A percentile compares a stretch with the other conserved stretches of the same genome.
Conservation (phyloP, 1,140 invertebrate species). For the Potamilus streckersoni region DNA sequence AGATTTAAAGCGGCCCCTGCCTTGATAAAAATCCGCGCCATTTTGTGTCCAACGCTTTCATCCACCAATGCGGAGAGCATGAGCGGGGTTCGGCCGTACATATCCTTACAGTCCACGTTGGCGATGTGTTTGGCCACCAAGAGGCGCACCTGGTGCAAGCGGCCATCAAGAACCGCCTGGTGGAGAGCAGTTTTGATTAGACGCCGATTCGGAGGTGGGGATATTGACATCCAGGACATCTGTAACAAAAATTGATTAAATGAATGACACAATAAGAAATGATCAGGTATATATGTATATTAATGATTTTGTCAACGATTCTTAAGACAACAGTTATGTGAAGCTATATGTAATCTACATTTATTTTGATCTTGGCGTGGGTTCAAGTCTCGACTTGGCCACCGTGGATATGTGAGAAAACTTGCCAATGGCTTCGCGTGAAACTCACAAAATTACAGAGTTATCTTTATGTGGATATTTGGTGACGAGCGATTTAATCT, state of each 20-base stretch:
- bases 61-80: conserved; percentile 63
- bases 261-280: too few species aligned
- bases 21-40: conserved; percentile 56
- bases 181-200: conserved; percentile 65
- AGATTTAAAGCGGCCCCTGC: conserved; percentile 52
- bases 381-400: too few species aligned
- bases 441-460: too few species aligned
- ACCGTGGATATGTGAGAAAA: too few species aligned
- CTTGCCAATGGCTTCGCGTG: too few species aligned
- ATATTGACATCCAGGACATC: conserved; percentile 25
- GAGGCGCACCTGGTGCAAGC: conserved; percentile 62
- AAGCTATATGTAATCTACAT: too few species aligned
- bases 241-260: conserved; percentile 5
- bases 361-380: too few species aligned
- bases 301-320: too few species aligned
- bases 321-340: too few species aligned
- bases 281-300: too few species aligned
- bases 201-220: conserved; percentile 38
- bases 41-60: conserved; percentile 55
- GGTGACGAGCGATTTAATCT: too few species aligned
- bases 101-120: conserved; percentile 54
- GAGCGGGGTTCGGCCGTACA: conserved; percentile 61
- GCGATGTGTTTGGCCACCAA: conserved; percentile 56
- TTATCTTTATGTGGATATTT: too few species aligned
- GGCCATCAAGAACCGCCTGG: conserved; percentile 61